Conservation (phyloP, 2,797 vertebrate species). For the Orestias chungarensis region DNA sequence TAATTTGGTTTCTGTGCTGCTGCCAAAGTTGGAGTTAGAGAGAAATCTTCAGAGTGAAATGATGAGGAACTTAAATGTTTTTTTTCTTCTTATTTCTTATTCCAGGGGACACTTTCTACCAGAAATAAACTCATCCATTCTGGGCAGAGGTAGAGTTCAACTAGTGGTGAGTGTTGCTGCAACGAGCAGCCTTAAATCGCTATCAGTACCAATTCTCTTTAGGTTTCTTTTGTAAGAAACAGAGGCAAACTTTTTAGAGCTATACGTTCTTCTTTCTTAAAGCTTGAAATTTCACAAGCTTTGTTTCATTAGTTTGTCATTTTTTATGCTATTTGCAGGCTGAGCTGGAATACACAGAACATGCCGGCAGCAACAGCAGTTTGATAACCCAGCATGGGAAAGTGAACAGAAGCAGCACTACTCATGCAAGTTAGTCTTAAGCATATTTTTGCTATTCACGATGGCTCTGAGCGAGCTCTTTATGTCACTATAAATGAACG, state of each 20-base stretch:
- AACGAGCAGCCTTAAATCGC: not conserved
- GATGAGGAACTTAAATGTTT: too few species aligned
- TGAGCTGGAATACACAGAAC: constrained; percentile 81
- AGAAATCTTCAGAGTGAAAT: constrained; percentile 16
- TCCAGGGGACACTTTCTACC: constrained; percentile 85
- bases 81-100: constrained; percentile 13
- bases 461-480: not conserved
- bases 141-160: constrained; percentile 85
- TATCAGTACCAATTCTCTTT: not conserved
- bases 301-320: constrained; percentile 78
- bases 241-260: not conserved
- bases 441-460: not conserved
- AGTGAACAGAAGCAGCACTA: constrained; percentile 80
- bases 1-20: not conserved
- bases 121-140: constrained; percentile 81
- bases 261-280: too few species aligned
- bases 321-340: constrained; percentile 78
- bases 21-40: constrained; percentile 5
- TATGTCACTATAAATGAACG: not conserved
- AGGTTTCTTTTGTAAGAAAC: not conserved
- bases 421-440: constrained; percentile 84
- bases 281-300: too few species aligned
- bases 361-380: constrained; percentile 79
- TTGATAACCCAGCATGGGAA: constrained; percentile 79
- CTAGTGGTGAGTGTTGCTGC: constrained; percentile 85